These are phyloP conservation scores for Hozukius guyotensis DNA, from an alignment of 2,797 vertebrate genomes.

Conservation along the genomic window DNA sequence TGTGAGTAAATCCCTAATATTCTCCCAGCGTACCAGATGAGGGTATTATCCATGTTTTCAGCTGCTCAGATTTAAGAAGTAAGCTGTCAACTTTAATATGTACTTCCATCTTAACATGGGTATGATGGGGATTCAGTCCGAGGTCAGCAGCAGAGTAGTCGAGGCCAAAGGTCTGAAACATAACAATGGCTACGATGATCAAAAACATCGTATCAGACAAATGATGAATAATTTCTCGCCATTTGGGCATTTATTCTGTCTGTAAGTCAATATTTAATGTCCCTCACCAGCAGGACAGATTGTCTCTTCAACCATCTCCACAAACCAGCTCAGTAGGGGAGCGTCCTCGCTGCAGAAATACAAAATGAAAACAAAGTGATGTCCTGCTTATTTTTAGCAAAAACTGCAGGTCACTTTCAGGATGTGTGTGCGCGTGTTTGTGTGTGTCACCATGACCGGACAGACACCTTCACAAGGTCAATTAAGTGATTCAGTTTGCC, in stretches of 20 bases:
- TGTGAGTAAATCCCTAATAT: not conserved
- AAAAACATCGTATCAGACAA: slow-evolving; percentile 52
- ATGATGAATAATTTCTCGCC: slow-evolving; percentile 54
- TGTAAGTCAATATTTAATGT: slow-evolving; percentile 64
- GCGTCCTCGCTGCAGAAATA: slow-evolving; percentile 8
- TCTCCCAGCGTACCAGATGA: not conserved
- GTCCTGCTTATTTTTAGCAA: slow-evolving; percentile 9
- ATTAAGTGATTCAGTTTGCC: slow-evolving; percentile 38
- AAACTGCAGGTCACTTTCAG: slow-evolving; percentile 28
- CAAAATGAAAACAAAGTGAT: slow-evolving; percentile 27
- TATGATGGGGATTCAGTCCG: slow-evolving; percentile 25
- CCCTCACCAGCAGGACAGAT: slow-evolving; percentile 34
- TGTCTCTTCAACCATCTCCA: slow-evolving; percentile 28
- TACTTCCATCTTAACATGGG: slow-evolving; percentile 22
- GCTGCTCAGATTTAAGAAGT: slow-evolving; percentile 1
- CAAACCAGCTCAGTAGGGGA: slow-evolving; percentile 12
- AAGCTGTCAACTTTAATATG: slow-evolving; percentile 7
- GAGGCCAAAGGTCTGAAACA: slow-evolving; percentile 28
- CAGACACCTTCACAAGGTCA: slow-evolving; percentile 64
- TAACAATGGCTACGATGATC: slow-evolving; percentile 42
- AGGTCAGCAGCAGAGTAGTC: slow-evolving; percentile 31
- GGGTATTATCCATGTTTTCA: not conserved
- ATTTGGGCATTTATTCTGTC: slow-evolving; percentile 43
- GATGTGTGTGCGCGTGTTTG: not conserved
- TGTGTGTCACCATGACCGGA: slow-evolving; percentile 17